Evolutionary conservation across 2,888 invertebrate species (phyloP), one percentile per base, ranked within the genome.

Genomic region (Trisateles emortualis): DNA sequence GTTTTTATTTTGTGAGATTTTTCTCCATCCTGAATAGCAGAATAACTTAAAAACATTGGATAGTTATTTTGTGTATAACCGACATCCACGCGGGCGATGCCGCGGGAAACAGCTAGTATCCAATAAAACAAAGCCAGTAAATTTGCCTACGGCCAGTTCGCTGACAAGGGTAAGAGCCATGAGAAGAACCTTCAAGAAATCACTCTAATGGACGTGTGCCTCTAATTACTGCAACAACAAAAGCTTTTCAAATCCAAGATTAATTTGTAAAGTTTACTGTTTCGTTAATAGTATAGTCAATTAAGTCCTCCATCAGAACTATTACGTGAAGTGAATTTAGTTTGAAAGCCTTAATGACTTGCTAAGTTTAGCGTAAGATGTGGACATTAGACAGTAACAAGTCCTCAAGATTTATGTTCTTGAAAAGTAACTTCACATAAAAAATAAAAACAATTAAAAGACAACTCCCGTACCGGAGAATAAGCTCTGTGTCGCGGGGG

Each of bases 181-280:
- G n/a, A n/a, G n/a, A n/a, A n/a, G n/a, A n/a, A n/a, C n/a, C n/a
- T n/a, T n/a, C 5, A 22, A 22, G 5, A 22, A 22, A 22, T 3
- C 2, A 22, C 2, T 22, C 5, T 3, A 22, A 22, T 22, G 22
- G 6, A 32, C 5, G 11, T 10, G 2, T 13, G 1, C 3, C 73
- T 59, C 30, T 14, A 44, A 44, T 24, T 45, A n/a, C 24, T 11
- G 22, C 8, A 3, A 54, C 56, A 39, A 72, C 66, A 74, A 72
- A 59, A 66, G 62, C 72, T 62, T 66, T 72, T 64, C 59, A 71
- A 49, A 59, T 51, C 55, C 47, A 66, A 76, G 68, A 74, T 75
- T 78, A 74, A 76, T 79, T 70, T 64, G 63, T 67, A 61, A 78
- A 79, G 67, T 77, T 72, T 59, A 66, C 68, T 67, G 35, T 51